These are phyloP conservation scores for Porites cylindrica DNA, from an alignment of 92 coral and sea anemone species.

Conservation along the genomic window DNA sequence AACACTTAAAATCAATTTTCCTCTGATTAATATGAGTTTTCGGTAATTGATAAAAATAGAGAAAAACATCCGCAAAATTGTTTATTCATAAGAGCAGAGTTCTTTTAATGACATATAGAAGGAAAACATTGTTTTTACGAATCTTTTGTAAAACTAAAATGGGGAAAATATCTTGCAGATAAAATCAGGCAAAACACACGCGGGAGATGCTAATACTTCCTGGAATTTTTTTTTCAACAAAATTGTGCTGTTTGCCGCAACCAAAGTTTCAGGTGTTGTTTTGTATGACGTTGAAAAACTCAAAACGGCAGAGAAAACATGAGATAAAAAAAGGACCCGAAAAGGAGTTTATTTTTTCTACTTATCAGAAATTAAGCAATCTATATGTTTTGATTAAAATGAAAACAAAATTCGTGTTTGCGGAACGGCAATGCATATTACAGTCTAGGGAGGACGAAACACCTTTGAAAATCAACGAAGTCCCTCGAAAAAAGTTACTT, in stretches of 20 bases:
- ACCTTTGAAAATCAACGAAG: too few relatives aligned
- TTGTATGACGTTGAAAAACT: too few relatives aligned
- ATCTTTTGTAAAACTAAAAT: neutral
- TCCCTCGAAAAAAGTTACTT: too few relatives aligned
- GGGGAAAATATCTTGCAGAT: neutral
- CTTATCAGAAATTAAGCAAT: neutral
- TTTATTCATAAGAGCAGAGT: neutral
- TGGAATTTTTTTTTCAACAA: neutral
- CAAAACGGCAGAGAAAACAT: too few relatives aligned
- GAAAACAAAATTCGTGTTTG: too few relatives aligned
- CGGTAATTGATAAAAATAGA: neutral
- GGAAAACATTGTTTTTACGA: neutral
- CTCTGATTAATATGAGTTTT: neutral
- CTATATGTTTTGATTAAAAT: too few relatives aligned
- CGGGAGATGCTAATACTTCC: neutral
- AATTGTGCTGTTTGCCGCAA: neutral
- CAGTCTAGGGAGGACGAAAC: too few relatives aligned
- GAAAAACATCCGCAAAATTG: slow-evolving; percentile 13
- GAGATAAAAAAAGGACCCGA: too few relatives aligned
- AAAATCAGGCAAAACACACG: neutral
- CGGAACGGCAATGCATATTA: too few relatives aligned
- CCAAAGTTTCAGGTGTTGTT: too few relatives aligned
- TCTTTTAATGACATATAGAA: neutral
- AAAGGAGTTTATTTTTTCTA: neutral
- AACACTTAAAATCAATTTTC: neutral